Conservation (phyloP, 2,888 invertebrate genomes). For the Strigamia maritima region DNA sequence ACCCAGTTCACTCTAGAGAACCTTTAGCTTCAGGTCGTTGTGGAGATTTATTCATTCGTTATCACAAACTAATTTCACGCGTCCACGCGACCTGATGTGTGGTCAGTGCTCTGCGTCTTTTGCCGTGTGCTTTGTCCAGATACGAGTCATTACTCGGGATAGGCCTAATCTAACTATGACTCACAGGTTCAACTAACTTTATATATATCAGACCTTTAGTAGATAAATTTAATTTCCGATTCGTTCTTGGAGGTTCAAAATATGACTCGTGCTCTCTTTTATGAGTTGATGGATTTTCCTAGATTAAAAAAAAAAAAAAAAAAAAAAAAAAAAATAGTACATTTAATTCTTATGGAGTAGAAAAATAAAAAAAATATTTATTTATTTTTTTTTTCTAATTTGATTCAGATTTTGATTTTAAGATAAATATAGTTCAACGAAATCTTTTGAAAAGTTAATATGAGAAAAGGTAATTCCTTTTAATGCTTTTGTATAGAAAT, state of each 20-base stretch:
- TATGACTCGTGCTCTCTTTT: not conserved
- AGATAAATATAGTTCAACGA: not conserved
- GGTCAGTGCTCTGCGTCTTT: not conserved
- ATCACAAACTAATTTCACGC: slow-evolving; percentile 29
- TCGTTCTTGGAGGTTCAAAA: not conserved
- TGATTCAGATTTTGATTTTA: not conserved
- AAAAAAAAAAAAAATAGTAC: too few relatives aligned
- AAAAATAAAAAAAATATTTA: too few relatives aligned
- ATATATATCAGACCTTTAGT: not conserved
- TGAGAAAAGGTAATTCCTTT: not conserved
- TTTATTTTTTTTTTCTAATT: not conserved
- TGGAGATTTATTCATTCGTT: slow-evolving; percentile 18
- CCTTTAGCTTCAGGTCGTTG: not conserved
- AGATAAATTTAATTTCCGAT: slow-evolving; percentile 20
- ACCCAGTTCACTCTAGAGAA: not conserved
- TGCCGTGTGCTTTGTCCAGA: not conserved
- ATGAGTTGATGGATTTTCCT: not conserved
- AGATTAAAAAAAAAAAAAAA: not conserved
- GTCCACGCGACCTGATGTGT: slow-evolving; percentile 7
- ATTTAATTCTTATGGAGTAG: not conserved
- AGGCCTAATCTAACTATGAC: not conserved
- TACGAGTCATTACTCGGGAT: not conserved
- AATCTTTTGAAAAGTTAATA: not conserved
- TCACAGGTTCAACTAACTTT: not conserved
- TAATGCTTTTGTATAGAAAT: not conserved